Evolutionary conservation across 2,113 vertebrate species (phyloP), one percentile per base, ranked within the genome.

Genomic region (Fregata magnificens): DNA sequence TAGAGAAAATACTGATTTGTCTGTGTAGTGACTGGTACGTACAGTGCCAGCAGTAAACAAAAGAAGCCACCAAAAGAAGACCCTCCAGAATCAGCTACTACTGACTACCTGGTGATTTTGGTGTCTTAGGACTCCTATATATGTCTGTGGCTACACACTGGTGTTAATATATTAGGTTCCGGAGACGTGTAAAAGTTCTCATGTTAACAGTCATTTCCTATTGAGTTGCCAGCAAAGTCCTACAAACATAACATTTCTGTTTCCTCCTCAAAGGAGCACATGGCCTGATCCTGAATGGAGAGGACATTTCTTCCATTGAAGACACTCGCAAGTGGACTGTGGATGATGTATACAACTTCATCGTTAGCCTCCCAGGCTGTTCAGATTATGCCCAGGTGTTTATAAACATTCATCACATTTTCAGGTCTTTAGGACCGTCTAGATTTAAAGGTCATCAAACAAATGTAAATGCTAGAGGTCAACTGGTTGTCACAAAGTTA

Each of bases 301-400:
- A 99, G 58, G 98, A 98, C 31, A 96, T 98, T 44, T 98, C 99
- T 25, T 95, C 98, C 45, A 40, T 97, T 5, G 99, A 99, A 96
- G 99, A 99, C 96, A 98, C 99, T 65, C 98, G 98, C 93, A 99
- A 99, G 94, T 99, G 99, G 99, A 99, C 98, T 0, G 98, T 99
- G 47, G 99, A 99, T 34, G 99, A 99, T 4, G 99, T 99, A 16
- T 98, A 98, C 94, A 98, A 96, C 97, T 99, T 99, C 88, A 98
- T 99, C 49, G 92, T 94, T 66, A 98, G 96, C 80, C 99, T 99
- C 61, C 99, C 99, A 13, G 99, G 99, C 20, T 99, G 99, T 73
- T 98, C 99, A 34, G 99, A 99, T 73, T 99, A 99, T 19, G 99
- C 99, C 78, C 99, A 99, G 99, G 99, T 99, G 53, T 94, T 31